phyloP scores from a whole-genome alignment of 2,888 invertebrate genomes.

The Azorinus chamasolen region DNA sequence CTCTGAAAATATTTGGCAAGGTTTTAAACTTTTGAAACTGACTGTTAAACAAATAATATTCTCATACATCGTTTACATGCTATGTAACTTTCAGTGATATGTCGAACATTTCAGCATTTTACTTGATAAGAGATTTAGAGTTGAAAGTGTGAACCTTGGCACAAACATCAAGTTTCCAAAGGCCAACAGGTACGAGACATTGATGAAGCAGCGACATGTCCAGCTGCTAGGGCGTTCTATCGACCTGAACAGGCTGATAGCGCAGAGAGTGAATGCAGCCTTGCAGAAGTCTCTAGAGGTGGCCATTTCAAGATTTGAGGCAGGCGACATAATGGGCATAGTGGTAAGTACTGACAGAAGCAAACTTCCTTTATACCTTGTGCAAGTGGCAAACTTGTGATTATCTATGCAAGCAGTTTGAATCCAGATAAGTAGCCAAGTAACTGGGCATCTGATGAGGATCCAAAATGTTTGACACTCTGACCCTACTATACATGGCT shows the following conservation, averaged over 20 bases:
- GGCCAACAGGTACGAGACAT: conserved; percentile 97
- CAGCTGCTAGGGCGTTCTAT: conserved; percentile 97
- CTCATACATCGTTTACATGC: too few species aligned
- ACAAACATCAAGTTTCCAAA: conserved; percentile 90
- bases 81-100: too few species aligned
- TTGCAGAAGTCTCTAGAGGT: conserved; percentile 98
- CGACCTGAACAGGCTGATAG: conserved; percentile 96
- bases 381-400: too few species aligned
- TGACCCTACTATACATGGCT: too few species aligned
- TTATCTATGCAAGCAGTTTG: too few species aligned
- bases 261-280: conserved; percentile 98
- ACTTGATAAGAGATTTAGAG: conserved; percentile 97
- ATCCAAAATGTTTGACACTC: too few species aligned
- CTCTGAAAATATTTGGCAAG: too few species aligned
- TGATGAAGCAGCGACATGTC: conserved; percentile 97
- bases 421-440: too few species aligned
- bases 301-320: conserved; percentile 98
- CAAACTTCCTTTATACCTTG: background rate
- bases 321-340: conserved; percentile 98
- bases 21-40: too few species aligned
- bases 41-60: too few species aligned
- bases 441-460: too few species aligned
- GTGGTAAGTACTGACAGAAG: conserved; percentile 91
- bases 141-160: conserved; percentile 96
- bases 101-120: conserved; percentile 93